phyloP scores from a whole-genome alignment of 2,113 vertebrate species.

The Phocoena phocoena region DNA sequence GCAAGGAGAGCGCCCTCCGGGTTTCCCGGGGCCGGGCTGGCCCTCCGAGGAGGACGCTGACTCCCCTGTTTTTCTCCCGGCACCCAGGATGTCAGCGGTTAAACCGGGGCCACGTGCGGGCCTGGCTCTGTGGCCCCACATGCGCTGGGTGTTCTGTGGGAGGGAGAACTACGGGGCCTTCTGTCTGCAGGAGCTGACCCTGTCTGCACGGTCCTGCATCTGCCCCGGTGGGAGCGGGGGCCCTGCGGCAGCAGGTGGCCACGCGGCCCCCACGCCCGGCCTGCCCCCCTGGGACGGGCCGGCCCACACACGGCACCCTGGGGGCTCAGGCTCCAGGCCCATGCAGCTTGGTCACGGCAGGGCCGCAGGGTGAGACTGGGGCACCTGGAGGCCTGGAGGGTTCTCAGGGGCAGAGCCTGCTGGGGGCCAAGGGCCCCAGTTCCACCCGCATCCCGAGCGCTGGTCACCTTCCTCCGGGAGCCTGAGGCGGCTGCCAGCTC shows the following conservation, averaged over 20 bases:
- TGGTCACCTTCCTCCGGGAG: background rate
- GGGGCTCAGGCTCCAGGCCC: too few relatives aligned
- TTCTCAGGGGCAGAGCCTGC: background rate
- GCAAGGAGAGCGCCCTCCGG: background rate
- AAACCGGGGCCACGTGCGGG: rapidly evolving
- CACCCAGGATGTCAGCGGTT: background rate
- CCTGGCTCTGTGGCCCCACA: background rate
- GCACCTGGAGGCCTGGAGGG: background rate
- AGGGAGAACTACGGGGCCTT: background rate
- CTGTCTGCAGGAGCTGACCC: background rate
- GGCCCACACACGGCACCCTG: background rate
- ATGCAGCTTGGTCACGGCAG: rapidly evolving
- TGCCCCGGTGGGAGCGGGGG: background rate
- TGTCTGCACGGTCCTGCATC: rapidly evolving
- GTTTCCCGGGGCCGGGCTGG: background rate
- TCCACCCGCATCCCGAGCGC: rapidly evolving
- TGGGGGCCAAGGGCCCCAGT: too few relatives aligned
- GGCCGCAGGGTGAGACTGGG: background rate
- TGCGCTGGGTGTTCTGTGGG: background rate
- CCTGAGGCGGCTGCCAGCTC: background rate
- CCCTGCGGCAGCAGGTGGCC: background rate
- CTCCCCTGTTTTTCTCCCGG: background rate
- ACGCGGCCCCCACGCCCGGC: background rate
- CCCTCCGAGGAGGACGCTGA: background rate
- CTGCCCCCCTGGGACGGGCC: background rate